Base-by-base conservation (phyloP, 2,797 vertebrate genomes). In the Lerista edwardsae region DNA sequence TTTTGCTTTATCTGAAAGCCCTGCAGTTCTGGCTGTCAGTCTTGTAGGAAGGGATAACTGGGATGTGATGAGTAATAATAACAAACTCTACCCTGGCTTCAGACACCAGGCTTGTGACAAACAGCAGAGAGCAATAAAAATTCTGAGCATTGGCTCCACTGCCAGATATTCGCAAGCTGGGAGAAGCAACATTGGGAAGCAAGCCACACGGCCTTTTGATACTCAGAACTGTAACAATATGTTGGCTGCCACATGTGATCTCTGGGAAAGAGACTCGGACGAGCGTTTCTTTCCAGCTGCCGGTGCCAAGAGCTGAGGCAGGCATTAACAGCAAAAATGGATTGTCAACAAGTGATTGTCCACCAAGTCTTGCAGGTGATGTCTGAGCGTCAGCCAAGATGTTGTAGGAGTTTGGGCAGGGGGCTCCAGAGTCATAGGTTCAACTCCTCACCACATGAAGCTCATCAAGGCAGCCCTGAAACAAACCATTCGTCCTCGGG, bases 11-110 rank as follows among this genome's bases (percentile, higher is more conserved):
- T 73, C 69, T 62, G n/a, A 72, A 34, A 65, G 73, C 23, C n/a
- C 19, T 59, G 80, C n/a, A 75, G 68, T 84, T 83, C 59, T 1
- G 9, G 14, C 51, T 86, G 62, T 39, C 62, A n/a, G 36, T 86
- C 83, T 91, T 90, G 85, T 80, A 62, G 82, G 79, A 75, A 1
- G 23, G 83, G 88, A 74, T 86, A 61, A 79, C 75, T 57, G 65
- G 61, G 77, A 84, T 68, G 62, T 68, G 64, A 78, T 29, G 44
- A 85, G 71, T 23, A 86, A 79, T 44, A 86, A 19, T 27, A 73
- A 51, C 9, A 3, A 2, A 84, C 65, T 80, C 31, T 62, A 47
- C 4, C 65, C 0, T 3, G 51, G 6, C 64, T 90, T 89, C 47
- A 82, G 79, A 71, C 75, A 77, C 7, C 67, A 36, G 29, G 27